Base-by-base conservation (phyloP, 2,113 vertebrate species). In the Tylochromis polylepis region DNA sequence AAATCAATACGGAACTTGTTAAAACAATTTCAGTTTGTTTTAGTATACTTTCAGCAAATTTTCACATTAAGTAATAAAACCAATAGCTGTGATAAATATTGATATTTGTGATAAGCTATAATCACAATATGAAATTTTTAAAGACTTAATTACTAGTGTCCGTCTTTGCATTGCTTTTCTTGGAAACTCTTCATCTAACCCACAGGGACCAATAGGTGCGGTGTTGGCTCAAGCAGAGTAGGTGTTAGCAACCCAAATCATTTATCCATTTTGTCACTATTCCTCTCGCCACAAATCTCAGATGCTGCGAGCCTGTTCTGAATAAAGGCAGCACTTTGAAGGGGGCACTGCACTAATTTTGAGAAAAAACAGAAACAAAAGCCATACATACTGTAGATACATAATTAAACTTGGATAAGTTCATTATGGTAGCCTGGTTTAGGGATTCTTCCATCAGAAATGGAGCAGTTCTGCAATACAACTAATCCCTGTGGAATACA, bases 401-500 rank as follows among this genome's bases (percentile, higher is more conserved):
- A 91, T 67, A 94, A 89, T 91, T 89, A 57, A 93, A 82, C 81
- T 81, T 31, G 57, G 75, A 81, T 81, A 87, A 85, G 22, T 85
- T 87, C 80, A 84, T 86, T 86, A 86, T 53, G 20, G 55, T 58
- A 87, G 86, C 41, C 86, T 86, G 62, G 43, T 87, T 87, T 49
- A 83, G 34, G 38, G 46, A 85, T 89, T 78, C n/a, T 81, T 87
- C 84, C 15, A 84, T 92, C 87, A 90, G 85, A 94, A 93, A 88
- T 88, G 20, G 87, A 93, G 81, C 65, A 86, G 83, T 56, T 80
- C 86, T 88, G 88, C 49, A 91, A 87, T 81, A 79, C 81, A 83
- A 89, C 75, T 87, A 79, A 89, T 90, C 89, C 79, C 72, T 59
- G 84, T 55, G 79, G 91, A 93, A 89, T 86, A 92, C 83, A 90